Evolutionary conservation across 2,888 invertebrate species (phyloP), one percentile per base, ranked within the genome.

Genomic region (Agapostemon virescens): DNA sequence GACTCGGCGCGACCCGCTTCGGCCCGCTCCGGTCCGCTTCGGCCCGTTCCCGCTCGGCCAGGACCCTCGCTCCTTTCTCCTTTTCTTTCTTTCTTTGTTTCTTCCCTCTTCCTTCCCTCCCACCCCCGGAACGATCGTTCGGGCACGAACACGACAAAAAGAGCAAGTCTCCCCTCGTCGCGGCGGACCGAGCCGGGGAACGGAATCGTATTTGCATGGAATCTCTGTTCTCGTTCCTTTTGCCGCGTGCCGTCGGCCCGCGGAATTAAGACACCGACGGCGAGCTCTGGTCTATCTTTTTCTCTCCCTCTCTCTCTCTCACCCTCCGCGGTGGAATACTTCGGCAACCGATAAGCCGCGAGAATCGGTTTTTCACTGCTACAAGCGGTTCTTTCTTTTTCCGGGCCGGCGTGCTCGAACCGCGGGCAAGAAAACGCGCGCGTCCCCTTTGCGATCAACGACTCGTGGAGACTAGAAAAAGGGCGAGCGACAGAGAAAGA

Each of bases 241-340:
- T 11, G 69, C 76, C 68, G 76, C 76, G 76, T 74, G 73, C 78
- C 84, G 42, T 73, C 63, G 66, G 40, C 38, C 63, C 69, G 55
- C 84, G 86, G 87, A 90, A 91, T 91, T 88, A 87, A 90, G 90
- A 90, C 89, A 87, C 85, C 86, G 88, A 86, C 88, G 81, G 87
- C 85, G 86, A 85, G 86, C 74, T 61, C 72, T 49, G 13, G 9
- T 20, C 20, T n/a, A 33, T 33, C 58, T 0, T 5, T 36, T 45
- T 36, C 67, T 55, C 45, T 4, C 61, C 11, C 61, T 17, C 33
- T 23, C 52, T 30, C 70, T 52, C 45, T 15, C 55, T 7, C 58
- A 36, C n/a, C 42, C 52, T 42, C 70, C 40, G 36, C 69, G n/a
- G 1, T 58, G 26, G 15, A 42, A 30, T 69, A n/a, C 61, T 36